Evolutionary conservation across 2,888 invertebrate genomes (phyloP), one percentile per base, ranked within the genome.

Genomic region (Operophtera brumata): DNA sequence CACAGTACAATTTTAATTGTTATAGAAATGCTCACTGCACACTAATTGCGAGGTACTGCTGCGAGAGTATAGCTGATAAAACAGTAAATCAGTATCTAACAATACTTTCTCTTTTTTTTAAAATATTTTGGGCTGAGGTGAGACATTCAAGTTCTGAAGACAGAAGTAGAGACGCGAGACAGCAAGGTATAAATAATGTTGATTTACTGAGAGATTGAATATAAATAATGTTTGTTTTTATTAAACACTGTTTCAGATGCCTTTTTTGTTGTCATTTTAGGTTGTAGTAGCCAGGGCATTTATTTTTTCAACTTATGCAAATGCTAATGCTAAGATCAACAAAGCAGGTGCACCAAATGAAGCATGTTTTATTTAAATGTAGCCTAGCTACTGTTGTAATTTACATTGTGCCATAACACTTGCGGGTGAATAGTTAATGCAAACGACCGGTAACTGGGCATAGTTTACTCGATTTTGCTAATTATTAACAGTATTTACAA

Each of bases 1-100:
- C 43, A 12, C 42, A 36, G 48, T 55, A 57, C 52, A 50, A 54
- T 54, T 53, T 44, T 62, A 59, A 59, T 57, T 50, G 53, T 59
- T 46, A 48, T 54, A 55, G 59, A 57, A 60, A 54, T 55, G 59
- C 51, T 54, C 39, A 34, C 37, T 54, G 44, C 54, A 8, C 54
- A 35, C 62, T 56, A 60, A 62, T 62, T 62, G 57, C 47, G 37
- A 7, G n/a, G 36, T 14, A 20, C 13, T n/a, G 36, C 36, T 41
- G 30, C 7, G 25, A 45, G 14, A 32, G 25, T 40, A 12, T 13
- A 6, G n/a, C 25, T 3, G 20, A 4, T 12, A 14, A 42, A 32
- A 32, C 42, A 53, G 52, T 42, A 47, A 36, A 28, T 13, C 4
- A 13, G 13, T 2, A n/a, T 20, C 20, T 2, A 30, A 30, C 30